A percentile compares a stretch with the other conserved stretches of the same genome.
These are phyloP conservation scores for Thaumetopoea pityocampa DNA, from an alignment of 1,140 invertebrate genomes.

Conservation along the genomic window DNA sequence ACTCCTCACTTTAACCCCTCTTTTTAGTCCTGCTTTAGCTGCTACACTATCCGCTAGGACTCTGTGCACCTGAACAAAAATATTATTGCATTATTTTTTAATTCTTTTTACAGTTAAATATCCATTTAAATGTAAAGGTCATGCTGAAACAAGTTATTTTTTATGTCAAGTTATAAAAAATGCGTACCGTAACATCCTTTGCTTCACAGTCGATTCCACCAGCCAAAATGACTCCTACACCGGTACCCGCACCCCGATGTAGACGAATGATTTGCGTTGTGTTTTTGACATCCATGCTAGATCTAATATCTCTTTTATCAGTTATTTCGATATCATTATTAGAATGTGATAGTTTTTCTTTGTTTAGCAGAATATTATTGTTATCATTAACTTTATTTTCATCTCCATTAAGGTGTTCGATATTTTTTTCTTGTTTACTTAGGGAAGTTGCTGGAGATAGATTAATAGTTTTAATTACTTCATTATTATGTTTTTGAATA, in stretches of 20 bases:
- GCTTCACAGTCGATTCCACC: slow-evolving; percentile 92
- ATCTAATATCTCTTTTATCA: slow-evolving; percentile 26
- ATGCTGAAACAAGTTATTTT: not conserved
- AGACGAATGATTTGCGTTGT: slow-evolving; percentile 49
- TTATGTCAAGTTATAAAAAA: slow-evolving; percentile 1
- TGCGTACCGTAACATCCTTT: slow-evolving; percentile 91
- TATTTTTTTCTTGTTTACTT: slow-evolving; percentile 7
- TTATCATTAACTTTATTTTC: slow-evolving; percentile 15
- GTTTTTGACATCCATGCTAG: slow-evolving; percentile 22
- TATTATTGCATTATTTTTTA: not conserved
- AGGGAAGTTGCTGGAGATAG: too few species aligned
- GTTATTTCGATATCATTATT: slow-evolving; percentile 13
- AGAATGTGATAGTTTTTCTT: slow-evolving; percentile 20
- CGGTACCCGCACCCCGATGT: slow-evolving; percentile 78
- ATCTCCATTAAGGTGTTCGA: slow-evolving; percentile 10
- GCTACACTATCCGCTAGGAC: slow-evolving; percentile 90
- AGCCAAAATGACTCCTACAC: slow-evolving; percentile 90
- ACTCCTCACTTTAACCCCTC: slow-evolving; percentile 91
- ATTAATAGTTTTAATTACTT: slow-evolving; percentile 15
- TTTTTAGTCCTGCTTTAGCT: slow-evolving; percentile 90
- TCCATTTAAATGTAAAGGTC: too few species aligned
- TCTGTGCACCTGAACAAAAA: slow-evolving; percentile 85
- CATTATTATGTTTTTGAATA: slow-evolving; percentile 16
- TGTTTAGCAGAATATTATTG: slow-evolving; percentile 8
- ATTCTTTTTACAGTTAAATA: too few species aligned